Percentiles rank a stretch among this genome's conserved stretches.
phyloP scores from a whole-genome alignment of 2,797 vertebrate genomes.

The Phrynocephalus forsythii region DNA sequence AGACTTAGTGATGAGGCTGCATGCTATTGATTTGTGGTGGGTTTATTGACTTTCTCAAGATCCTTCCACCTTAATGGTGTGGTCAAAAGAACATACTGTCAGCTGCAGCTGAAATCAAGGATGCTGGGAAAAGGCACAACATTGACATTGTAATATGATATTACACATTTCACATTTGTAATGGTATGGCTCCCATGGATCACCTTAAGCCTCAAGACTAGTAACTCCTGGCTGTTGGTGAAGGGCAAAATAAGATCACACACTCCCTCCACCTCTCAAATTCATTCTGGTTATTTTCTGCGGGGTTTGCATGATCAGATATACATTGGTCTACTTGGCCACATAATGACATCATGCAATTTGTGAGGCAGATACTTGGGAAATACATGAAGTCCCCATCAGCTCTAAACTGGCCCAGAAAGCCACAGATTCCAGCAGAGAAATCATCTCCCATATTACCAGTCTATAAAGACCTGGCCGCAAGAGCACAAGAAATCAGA shows the following conservation, averaged over 20 bases:
- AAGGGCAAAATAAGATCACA: background rate
- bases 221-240: background rate
- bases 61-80: background rate
- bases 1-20: background rate
- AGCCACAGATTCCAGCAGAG: background rate
- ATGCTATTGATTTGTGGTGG: background rate
- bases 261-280: background rate
- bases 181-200: background rate
- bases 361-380: background rate
- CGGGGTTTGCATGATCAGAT: background rate
- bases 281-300: background rate
- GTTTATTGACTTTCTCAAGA: slow-evolving; percentile 9
- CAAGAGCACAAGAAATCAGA: background rate
- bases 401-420: background rate
- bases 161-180: background rate
- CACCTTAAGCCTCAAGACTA: background rate
- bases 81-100: background rate
- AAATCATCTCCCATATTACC: background rate
- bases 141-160: background rate
- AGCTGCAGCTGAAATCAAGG: slow-evolving; percentile 2
- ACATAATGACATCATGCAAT: background rate
- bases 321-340: background rate
- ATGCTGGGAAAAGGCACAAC: background rate
- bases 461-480: background rate
- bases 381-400: background rate